A percentile compares a stretch with the other conserved stretches of the same genome.
Evolutionary conservation across 2,797 vertebrate species (phyloP).

Genomic region (Aythya fuligula): DNA sequence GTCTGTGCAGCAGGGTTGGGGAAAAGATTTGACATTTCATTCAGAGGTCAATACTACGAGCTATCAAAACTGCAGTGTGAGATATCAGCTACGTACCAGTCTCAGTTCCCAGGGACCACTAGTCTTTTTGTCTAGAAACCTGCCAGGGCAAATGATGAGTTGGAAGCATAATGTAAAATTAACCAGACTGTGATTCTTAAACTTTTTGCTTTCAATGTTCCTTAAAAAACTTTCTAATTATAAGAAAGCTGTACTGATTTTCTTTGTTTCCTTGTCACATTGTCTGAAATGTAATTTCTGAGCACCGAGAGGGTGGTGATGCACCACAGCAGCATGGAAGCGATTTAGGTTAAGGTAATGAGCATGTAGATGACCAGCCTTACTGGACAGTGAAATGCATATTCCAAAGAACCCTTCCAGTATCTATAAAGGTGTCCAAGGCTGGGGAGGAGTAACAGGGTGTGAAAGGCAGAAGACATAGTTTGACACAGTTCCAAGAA

Average conservation of each 20-base stretch:
- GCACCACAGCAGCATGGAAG: neutral
- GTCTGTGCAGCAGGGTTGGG: neutral
- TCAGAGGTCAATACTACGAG: neutral
- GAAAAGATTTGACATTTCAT: neutral
- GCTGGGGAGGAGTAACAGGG: neutral
- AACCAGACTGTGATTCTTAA: neutral
- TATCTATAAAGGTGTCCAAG: neutral
- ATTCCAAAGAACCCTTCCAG: neutral
- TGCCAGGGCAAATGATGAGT: neutral
- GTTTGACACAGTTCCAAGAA: neutral
- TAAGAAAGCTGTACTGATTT: neutral
- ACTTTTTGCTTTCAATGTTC: neutral
- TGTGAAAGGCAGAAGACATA: neutral
- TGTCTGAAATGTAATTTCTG: neutral
- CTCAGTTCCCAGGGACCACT: neutral
- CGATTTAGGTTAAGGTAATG: neutral
- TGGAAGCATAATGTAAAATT: neutral
- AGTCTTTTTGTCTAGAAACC: neutral
- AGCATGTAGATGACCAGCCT: neutral
- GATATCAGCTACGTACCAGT: neutral
- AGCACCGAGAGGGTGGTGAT: neutral
- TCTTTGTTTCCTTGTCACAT: neutral
- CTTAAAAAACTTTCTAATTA: neutral
- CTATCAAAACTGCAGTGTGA: neutral
- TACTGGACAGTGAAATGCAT: neutral